Percentiles rank a stretch among this genome's conserved stretches.
Evolutionary conservation across 1,140 invertebrate species (phyloP).

Genomic region (Hycleus cichorii): DNA sequence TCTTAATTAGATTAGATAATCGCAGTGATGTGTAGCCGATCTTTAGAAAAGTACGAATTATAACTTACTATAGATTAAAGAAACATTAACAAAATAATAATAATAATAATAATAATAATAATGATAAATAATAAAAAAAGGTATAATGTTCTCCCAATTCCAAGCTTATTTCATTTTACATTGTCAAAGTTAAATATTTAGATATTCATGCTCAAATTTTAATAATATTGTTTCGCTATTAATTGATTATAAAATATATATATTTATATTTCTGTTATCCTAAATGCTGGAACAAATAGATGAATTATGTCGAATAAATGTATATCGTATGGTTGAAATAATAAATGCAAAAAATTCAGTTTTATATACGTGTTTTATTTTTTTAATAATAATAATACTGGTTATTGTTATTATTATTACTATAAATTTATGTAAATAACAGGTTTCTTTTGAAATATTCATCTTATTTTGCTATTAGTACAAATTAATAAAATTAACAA

Average conservation of each 20-base stretch:
- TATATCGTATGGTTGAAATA: slow-evolving; percentile 35
- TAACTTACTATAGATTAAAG: slow-evolving; percentile 1
- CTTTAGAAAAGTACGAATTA: slow-evolving; percentile 22
- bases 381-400: too few relatives aligned
- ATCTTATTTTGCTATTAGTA: too few relatives aligned
- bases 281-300: slow-evolving; percentile 32
- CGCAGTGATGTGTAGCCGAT: slow-evolving; percentile 30
- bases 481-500: too few relatives aligned
- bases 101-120: too few relatives aligned
- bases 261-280: slow-evolving; percentile 22
- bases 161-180: slow-evolving; percentile 25
- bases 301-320: slow-evolving; percentile 36
- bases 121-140: slow-evolving; percentile 7
- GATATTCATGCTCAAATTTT: slow-evolving; percentile 26
- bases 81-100: too few relatives aligned
- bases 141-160: slow-evolving; percentile 27
- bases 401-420: too few relatives aligned
- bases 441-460: too few relatives aligned
- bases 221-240: slow-evolving; percentile 18
- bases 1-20: slow-evolving; percentile 27
- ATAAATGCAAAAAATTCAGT: slow-evolving; percentile 32
- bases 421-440: too few relatives aligned
- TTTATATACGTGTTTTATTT: background rate
- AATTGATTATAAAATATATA: slow-evolving; percentile 13
- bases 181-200: slow-evolving; percentile 9